A percentile compares a stretch with the other conserved stretches of the same genome.
These are phyloP conservation scores for Percopsis omiscomaycus DNA, from an alignment of 2,797 vertebrate genomes.

Conservation along the genomic window DNA sequence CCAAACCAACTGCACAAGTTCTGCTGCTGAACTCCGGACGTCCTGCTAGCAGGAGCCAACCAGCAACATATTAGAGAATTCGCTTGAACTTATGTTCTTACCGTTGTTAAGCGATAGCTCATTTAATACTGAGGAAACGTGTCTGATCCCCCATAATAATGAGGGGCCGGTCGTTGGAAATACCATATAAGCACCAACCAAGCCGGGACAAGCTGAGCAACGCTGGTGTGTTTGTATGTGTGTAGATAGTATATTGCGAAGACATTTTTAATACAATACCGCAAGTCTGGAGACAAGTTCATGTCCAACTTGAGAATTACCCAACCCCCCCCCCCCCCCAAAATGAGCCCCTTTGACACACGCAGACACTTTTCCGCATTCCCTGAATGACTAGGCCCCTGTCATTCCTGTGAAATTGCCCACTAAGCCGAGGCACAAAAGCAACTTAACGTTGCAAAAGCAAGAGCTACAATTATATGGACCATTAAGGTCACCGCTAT, in stretches of 20 bases:
- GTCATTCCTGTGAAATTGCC: slow-evolving; percentile 78
- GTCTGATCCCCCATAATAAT: no score
- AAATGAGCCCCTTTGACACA: slow-evolving; percentile 58
- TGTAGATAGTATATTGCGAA: neutral
- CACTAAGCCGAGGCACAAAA: slow-evolving; percentile 58
- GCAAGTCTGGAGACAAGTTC: slow-evolving; percentile 54
- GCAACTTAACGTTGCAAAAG: slow-evolving; percentile 59
- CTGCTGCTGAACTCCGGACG: no score
- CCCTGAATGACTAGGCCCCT: slow-evolving; percentile 72
- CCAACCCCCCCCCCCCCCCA: slow-evolving; percentile 16
- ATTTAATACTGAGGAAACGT: no score
- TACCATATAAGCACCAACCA: no score
- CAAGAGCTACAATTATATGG: slow-evolving; percentile 31
- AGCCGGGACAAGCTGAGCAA: no score
- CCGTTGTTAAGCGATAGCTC: no score
- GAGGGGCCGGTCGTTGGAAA: no score
- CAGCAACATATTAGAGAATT: no score
- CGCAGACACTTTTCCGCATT: slow-evolving; percentile 73
- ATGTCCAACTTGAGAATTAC: slow-evolving; percentile 42
- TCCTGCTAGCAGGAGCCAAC: no score
- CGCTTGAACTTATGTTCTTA: no score
- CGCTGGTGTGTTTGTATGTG: neutral
- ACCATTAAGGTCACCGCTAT: slow-evolving; percentile 13
- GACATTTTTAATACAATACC: slow-evolving; percentile 22
- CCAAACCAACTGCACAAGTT: no score